Conservation (phyloP, 2,113 vertebrate genomes). For the Nerophis lumbriciformis region DNA sequence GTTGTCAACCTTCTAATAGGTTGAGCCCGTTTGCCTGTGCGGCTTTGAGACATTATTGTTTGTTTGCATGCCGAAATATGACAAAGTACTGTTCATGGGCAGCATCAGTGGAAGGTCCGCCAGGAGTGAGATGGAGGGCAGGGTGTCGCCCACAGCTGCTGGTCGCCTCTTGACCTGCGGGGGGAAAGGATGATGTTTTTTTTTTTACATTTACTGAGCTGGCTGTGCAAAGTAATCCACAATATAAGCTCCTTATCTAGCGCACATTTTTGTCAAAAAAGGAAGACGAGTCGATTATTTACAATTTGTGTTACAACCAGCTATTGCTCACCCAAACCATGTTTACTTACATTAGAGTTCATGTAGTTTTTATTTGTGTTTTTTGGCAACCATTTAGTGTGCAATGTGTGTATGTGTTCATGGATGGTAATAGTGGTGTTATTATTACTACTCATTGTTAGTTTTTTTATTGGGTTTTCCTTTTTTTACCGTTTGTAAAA, state of each 20-base stretch:
- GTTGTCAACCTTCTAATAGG: conserved; percentile 34
- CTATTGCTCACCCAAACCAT: not conserved
- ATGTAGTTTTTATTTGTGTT: too few relatives aligned
- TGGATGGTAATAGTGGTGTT: too few relatives aligned
- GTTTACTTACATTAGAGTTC: not conserved
- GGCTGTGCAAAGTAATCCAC: conserved; percentile 61
- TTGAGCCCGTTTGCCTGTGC: conserved; percentile 39
- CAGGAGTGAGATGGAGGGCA: not conserved
- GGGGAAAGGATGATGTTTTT: conserved; percentile 23
- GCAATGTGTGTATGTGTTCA: too few relatives aligned
- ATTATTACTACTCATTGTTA: too few relatives aligned
- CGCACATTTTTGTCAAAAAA: conserved; percentile 50
- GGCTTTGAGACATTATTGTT: conserved; percentile 18
- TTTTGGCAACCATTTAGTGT: too few relatives aligned
- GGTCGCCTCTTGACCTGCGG: conserved; percentile 53
- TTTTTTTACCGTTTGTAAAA: too few relatives aligned
- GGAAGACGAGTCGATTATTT: conserved; percentile 50
- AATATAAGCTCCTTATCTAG: conserved; percentile 64
- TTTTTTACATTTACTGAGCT: conserved; percentile 45
- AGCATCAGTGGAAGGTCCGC: not conserved
- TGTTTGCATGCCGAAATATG: not conserved
- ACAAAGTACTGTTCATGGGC: not conserved
- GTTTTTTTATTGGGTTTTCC: too few relatives aligned
- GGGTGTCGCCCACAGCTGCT: conserved; percentile 48
- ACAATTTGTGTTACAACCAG: conserved; percentile 22